These are phyloP conservation scores for Axinella damicornis DNA, from an alignment of 37 sponge, comb jelly and placozoan genomes.

Conservation along the genomic window DNA sequence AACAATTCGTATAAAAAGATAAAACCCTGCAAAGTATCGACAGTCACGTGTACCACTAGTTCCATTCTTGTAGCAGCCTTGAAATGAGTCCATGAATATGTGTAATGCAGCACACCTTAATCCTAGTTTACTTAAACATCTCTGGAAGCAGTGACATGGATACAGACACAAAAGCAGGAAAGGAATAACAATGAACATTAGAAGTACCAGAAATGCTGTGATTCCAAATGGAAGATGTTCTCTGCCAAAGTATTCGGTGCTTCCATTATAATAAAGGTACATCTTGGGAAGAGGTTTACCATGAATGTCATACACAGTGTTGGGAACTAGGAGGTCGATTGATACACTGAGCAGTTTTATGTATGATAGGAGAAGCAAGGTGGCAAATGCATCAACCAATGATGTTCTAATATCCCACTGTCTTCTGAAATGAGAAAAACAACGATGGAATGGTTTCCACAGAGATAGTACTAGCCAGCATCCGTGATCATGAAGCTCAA, in stretches of 20 bases:
- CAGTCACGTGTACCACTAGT: conserved; percentile 46
- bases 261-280: conserved; percentile 47
- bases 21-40: conserved; percentile 66
- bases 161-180: conserved; percentile 43
- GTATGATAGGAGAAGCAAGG: conserved; percentile 69
- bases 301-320: neutral
- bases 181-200: conserved; percentile 41
- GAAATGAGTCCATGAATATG: conserved; percentile 52
- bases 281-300: neutral
- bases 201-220: conserved; percentile 16
- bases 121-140: neutral
- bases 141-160: conserved; percentile 7
- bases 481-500: conserved; percentile 11
- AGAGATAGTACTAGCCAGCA: neutral
- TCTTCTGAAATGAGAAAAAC: conserved; percentile 25
- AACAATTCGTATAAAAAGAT: conserved; percentile 42
- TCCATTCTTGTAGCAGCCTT: conserved; percentile 78
- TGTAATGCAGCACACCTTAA: neutral
- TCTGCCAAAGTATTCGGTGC: conserved; percentile 29
- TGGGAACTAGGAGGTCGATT: conserved; percentile 42
- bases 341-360: conserved; percentile 54
- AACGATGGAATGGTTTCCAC: conserved; percentile 27
- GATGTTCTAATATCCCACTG: conserved; percentile 53
- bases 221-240: conserved; percentile 54
- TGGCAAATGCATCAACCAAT: conserved; percentile 54